Percentiles rank a stretch among this genome's conserved stretches.
Evolutionary conservation across 2,888 invertebrate genomes (phyloP).

Genomic region (Coremacera marginata): DNA sequence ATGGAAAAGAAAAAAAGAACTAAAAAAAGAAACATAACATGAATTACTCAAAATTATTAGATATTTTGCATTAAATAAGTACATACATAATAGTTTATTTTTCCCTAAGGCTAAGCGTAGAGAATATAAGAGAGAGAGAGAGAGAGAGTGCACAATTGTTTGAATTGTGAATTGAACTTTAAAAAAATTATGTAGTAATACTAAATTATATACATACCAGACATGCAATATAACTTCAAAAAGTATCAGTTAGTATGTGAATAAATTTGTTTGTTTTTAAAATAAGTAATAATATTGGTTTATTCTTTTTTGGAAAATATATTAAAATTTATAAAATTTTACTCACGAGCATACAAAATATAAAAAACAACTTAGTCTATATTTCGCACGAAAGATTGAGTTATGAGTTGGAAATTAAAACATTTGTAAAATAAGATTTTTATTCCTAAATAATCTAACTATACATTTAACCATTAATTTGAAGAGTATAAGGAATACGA

Average conservation of each 20-base stretch:
- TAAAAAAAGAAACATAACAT: background rate
- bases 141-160: background rate
- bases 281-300: background rate
- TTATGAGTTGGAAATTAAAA: background rate
- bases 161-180: background rate
- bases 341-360: background rate
- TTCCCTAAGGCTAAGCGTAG: background rate
- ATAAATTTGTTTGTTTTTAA: background rate
- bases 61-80: background rate
- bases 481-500: too few relatives aligned
- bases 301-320: too few relatives aligned
- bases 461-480: too few relatives aligned
- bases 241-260: constrained; percentile 9
- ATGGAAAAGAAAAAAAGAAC: background rate
- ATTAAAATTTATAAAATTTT: background rate
- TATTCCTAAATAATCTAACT: too few relatives aligned
- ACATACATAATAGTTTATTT: constrained; percentile 30
- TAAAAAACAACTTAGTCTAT: background rate
- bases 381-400: background rate
- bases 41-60: background rate
- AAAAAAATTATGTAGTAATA: background rate
- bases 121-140: background rate
- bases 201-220: background rate
- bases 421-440: too few relatives aligned
- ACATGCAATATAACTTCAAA: constrained; percentile 20